Base-by-base conservation (phyloP, 1,140 invertebrate genomes). In the Aethina tumida region DNA sequence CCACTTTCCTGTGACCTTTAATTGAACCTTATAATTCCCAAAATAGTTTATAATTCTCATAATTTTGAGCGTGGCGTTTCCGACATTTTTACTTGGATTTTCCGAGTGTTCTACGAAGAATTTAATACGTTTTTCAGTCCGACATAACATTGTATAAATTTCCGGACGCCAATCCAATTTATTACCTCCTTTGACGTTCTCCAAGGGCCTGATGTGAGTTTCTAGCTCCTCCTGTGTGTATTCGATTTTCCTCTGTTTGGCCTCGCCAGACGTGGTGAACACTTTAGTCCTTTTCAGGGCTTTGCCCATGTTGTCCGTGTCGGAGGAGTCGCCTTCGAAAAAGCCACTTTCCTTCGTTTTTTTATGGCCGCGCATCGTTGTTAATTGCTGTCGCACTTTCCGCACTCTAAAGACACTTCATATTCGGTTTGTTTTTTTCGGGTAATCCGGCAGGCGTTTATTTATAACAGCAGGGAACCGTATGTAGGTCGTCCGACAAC, bases 311-410 rank as follows among this genome's bases (percentile, higher is more conserved):
- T 52, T 58, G 43, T 59, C 58, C 13, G 49, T 54, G 41, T 60
- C 58, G 15, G 53, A 53, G 14, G 57, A 61, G 50, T 59, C 56
- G 27, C 56, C 58, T 42, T 62, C 60, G 43, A 62, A 62, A 48
- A 59, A 62, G 20, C 60, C 60, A 51, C 60, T 62, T 55, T 62
- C 60, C 34, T 62, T 62, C 41, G 60, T 62, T 51, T 59, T 59
- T 41, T 62, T 62, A 40, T 62, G 60, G 34, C 37, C 47, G 45
- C 60, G 58, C 60, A 62, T 62, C 49, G 58, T 61, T 25, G 14
- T 9, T 35, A 14, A 5, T 27, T 13, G 10, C 19, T 5, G 12
- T 34, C 15, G n/a, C 17, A 31, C 7, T 21, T 39, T 12, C 6
- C 16, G 19, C 12, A 4, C n/a, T 12, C 13, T 20, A 30, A 32